These are phyloP conservation scores for Lutjanus campechanus DNA, from an alignment of 2,797 vertebrate species.

Conservation along the genomic window DNA sequence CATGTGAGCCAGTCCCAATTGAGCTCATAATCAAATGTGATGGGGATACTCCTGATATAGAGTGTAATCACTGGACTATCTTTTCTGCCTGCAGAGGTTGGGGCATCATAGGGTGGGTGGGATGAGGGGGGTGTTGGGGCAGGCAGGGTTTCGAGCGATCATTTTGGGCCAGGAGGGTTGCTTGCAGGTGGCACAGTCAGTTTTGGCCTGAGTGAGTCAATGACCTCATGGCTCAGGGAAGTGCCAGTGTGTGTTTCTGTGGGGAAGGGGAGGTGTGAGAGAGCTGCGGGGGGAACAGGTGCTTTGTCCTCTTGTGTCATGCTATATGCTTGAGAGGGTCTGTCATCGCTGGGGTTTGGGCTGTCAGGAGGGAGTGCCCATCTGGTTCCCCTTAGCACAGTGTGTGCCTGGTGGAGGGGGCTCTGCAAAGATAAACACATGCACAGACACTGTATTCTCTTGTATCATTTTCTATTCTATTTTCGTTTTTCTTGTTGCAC, in stretches of 20 bases:
- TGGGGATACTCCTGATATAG: slow-evolving; percentile 37
- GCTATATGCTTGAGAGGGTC: slow-evolving; percentile 75
- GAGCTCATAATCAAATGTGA: slow-evolving; percentile 29
- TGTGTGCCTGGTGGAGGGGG: slow-evolving; percentile 25
- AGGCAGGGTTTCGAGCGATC: slow-evolving; percentile 52
- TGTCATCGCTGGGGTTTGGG: slow-evolving; percentile 76
- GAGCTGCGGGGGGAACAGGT: slow-evolving; percentile 81
- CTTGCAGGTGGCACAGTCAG: slow-evolving; percentile 66
- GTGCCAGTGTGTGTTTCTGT: slow-evolving; percentile 60
- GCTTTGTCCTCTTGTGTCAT: slow-evolving; percentile 74
- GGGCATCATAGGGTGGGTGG: slow-evolving; percentile 6
- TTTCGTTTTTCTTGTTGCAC: background rate
- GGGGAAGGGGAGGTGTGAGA: slow-evolving; percentile 36
- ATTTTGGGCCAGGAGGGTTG: slow-evolving; percentile 39
- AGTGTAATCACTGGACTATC: slow-evolving; percentile 43
- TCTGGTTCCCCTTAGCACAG: slow-evolving; percentile 77
- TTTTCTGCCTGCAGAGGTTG: background rate
- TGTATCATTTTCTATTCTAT: background rate
- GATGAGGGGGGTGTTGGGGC: slow-evolving; percentile 20
- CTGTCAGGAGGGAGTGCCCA: slow-evolving; percentile 78
- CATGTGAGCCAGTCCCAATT: slow-evolving; percentile 1
- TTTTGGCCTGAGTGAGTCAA: slow-evolving; percentile 66
- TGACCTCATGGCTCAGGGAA: slow-evolving; percentile 79
- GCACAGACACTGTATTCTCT: slow-evolving; percentile 1
- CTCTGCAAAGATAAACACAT: slow-evolving; percentile 36